A percentile compares a stretch with the other conserved stretches of the same genome.
Conservation (phyloP, 2,797 vertebrate species). For the Platalea minor region DNA sequence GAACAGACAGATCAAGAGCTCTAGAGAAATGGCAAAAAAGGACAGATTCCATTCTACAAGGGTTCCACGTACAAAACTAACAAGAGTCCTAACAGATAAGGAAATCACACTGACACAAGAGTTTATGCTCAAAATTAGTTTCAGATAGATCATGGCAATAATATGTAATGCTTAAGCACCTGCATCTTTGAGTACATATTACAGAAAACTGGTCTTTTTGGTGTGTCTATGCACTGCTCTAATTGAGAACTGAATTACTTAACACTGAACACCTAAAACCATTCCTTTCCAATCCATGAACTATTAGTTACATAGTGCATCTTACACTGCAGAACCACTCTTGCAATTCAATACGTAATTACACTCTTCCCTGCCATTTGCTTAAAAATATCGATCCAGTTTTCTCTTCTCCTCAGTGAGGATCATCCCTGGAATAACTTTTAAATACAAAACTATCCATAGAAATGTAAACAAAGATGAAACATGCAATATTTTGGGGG, state of each 20-base stretch:
- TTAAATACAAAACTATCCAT: neutral
- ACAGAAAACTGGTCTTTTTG: neutral
- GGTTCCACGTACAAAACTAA: neutral
- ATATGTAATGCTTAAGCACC: neutral
- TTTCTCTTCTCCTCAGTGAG: neutral
- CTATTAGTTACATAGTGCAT: neutral
- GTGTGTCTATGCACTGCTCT: neutral
- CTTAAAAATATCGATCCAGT: neutral
- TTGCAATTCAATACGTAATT: neutral
- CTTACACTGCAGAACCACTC: neutral
- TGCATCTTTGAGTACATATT: neutral
- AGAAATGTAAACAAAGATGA: neutral
- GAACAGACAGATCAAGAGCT: neutral
- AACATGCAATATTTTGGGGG: neutral
- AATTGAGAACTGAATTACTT: neutral
- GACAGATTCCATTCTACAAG: neutral
- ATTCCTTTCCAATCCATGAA: neutral
- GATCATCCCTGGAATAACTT: neutral
- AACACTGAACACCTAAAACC: neutral
- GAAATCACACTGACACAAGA: neutral
- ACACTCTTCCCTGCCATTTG: neutral
- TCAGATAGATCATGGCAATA: neutral
- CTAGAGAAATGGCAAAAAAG: neutral
- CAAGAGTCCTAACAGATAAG: neutral
- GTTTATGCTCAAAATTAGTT: neutral